These are phyloP conservation scores for Eidolon dupreanum DNA, from an alignment of 2,797 vertebrate genomes.

Conservation along the genomic window DNA sequence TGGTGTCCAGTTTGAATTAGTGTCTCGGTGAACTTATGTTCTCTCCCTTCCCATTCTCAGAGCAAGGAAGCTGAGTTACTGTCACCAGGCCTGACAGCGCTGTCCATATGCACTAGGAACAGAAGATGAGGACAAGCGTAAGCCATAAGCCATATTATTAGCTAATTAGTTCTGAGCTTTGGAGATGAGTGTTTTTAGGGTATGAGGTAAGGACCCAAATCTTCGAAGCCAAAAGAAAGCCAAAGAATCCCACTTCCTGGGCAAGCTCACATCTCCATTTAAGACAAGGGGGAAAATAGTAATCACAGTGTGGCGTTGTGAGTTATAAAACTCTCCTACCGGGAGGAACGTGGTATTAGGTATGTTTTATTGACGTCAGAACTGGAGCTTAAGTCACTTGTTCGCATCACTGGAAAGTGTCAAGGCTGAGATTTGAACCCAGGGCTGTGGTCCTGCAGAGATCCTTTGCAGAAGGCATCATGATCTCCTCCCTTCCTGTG, in stretches of 20 bases:
- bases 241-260: background rate
- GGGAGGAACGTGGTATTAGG: background rate
- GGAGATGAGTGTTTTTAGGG: background rate
- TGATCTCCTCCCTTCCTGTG: rapidly evolving
- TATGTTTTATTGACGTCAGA: background rate
- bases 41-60: background rate
- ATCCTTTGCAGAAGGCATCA: background rate
- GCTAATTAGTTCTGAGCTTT: background rate
- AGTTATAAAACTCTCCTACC: background rate
- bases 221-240: background rate
- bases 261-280: rapidly evolving
- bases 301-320: too few species aligned
- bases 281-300: background rate
- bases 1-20: background rate
- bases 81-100: background rate
- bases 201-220: background rate
- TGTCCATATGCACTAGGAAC: background rate
- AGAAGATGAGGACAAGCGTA: background rate
- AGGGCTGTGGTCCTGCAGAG: rapidly evolving
- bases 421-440: background rate
- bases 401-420: background rate
- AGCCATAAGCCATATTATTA: too few species aligned
- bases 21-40: background rate
- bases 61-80: background rate
- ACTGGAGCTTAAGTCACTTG: background rate